Conservation (phyloP, 2,888 invertebrate species). For the Sympetrum striolatum region DNA sequence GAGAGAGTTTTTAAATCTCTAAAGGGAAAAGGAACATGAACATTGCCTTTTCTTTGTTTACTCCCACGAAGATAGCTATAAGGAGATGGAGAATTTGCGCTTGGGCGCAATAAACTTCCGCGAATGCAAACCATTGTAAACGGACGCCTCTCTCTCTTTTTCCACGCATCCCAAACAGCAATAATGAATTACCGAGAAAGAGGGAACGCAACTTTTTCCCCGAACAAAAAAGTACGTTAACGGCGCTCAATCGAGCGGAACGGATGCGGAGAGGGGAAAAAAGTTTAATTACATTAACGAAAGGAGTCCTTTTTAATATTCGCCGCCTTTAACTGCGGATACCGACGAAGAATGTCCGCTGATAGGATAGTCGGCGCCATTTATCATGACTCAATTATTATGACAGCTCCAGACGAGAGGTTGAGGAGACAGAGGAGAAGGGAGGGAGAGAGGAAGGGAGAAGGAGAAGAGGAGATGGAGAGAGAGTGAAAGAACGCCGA, state of each 20-base stretch:
- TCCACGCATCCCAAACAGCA: neutral
- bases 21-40: too few species aligned
- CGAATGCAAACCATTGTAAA: neutral
- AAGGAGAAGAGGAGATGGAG: neutral
- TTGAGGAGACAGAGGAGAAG: neutral
- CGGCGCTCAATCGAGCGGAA: constrained; percentile 3
- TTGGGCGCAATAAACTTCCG: neutral
- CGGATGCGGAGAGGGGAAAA: neutral
- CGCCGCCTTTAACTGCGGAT: neutral
- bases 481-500: neutral
- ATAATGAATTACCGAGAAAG: constrained; percentile 24
- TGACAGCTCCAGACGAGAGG: constrained; percentile 5
- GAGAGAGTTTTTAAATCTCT: too few species aligned
- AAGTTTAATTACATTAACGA: constrained; percentile 22
- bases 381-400: constrained; percentile 34
- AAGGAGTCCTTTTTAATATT: constrained; percentile 33
- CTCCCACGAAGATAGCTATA: too few species aligned
- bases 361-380: neutral
- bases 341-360: neutral
- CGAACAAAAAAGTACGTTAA: neutral
- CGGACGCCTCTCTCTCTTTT: neutral
- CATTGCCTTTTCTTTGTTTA: too few species aligned
- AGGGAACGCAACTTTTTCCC: neutral
- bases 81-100: neutral
- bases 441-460: neutral